Percentiles rank a stretch among this genome's conserved stretches.
Evolutionary conservation across 1,140 invertebrate genomes (phyloP).

Genomic region (Heterodera carotae): DNA sequence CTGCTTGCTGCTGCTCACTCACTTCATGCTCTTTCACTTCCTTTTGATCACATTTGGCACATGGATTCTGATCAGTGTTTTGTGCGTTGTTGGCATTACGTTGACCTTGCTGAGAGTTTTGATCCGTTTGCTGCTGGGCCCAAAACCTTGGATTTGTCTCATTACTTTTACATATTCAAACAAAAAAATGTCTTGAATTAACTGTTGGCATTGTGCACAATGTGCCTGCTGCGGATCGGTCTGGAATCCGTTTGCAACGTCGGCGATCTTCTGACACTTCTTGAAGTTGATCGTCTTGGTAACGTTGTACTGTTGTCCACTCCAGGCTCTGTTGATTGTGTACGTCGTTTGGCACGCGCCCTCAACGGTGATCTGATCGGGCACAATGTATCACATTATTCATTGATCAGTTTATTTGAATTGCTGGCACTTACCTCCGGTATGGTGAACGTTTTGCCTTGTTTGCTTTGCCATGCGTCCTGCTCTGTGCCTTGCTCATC

Average conservation of each 20-base stretch:
- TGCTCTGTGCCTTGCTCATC: constrained; percentile 12
- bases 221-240: constrained; percentile 12
- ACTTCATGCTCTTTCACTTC: constrained; percentile 20
- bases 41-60: constrained; percentile 41
- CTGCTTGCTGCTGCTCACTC: background rate
- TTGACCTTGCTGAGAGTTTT: background rate
- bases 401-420: background rate
- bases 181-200: no score
- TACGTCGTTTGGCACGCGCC: constrained; percentile 43
- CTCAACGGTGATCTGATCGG: constrained; percentile 44
- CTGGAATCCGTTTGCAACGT: constrained; percentile 45
- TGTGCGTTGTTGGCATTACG: background rate
- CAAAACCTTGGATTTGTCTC: background rate
- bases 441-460: constrained; percentile 33
- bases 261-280: constrained; percentile 50
- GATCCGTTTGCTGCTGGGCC: background rate
- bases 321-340: constrained; percentile 31
- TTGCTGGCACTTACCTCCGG: constrained; percentile 41
- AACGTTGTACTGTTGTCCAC: constrained; percentile 43
- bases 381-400: background rate
- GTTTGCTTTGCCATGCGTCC: background rate
- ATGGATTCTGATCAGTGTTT: constrained; percentile 29
- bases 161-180: background rate
- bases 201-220: constrained; percentile 21
- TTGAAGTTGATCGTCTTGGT: constrained; percentile 62